Conservation (phyloP, 2,113 vertebrate species). For the Tachycineta bicolor region DNA sequence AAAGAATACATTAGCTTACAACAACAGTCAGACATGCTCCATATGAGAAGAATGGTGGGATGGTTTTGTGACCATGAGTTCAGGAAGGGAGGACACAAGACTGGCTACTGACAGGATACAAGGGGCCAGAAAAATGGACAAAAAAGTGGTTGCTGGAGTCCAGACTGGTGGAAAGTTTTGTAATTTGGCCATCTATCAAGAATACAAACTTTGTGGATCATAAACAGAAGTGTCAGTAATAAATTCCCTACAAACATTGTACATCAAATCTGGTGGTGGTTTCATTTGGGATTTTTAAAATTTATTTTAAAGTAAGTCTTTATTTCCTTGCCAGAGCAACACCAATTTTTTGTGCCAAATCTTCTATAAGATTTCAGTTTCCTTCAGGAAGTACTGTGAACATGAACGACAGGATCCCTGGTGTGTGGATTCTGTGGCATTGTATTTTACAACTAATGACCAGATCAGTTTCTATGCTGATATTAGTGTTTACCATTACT, state of each 20-base stretch:
- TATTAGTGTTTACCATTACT: neutral
- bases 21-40: neutral
- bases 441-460: neutral
- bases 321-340: neutral
- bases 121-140: neutral
- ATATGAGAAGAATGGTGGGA: rapidly evolving
- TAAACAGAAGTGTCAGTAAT: neutral
- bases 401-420: neutral
- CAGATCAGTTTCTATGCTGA: neutral
- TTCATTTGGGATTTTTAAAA: neutral
- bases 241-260: neutral
- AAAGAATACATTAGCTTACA: neutral
- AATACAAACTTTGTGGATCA: neutral
- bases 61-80: neutral
- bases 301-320: neutral
- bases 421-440: neutral
- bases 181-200: neutral
- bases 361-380: neutral
- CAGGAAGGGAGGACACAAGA: neutral
- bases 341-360: neutral
- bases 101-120: rapidly evolving
- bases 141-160: neutral
- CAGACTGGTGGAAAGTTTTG: neutral
- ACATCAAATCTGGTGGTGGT: neutral
- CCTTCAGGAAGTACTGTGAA: neutral